phyloP scores from a whole-genome alignment of 2,888 invertebrate genomes.

The Laspeyria flexula region DNA sequence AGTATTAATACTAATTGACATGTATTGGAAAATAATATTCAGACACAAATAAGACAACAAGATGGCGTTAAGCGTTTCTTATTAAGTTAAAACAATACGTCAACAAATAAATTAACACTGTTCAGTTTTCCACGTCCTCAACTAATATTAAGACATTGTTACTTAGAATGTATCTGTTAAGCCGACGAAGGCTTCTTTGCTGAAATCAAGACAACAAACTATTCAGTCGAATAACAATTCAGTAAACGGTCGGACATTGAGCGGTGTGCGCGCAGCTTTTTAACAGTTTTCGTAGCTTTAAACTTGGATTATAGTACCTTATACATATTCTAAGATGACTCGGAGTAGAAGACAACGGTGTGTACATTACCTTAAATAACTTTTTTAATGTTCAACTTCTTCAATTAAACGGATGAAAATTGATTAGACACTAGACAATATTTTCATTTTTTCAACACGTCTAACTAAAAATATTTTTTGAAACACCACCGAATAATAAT shows the following conservation, averaged over 20 bases:
- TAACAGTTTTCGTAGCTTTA: constrained; percentile 19
- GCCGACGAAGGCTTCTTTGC: constrained; percentile 48
- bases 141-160: constrained; percentile 39
- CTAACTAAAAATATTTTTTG: too few species aligned
- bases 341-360: constrained; percentile 25
- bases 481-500: too few species aligned
- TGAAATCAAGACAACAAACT: constrained; percentile 43
- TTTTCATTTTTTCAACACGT: too few species aligned
- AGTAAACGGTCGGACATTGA: constrained; percentile 53
- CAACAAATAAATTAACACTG: constrained; percentile 26
- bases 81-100: constrained; percentile 20
- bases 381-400: neutral
- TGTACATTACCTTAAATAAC: constrained; percentile 11
- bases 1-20: constrained; percentile 19
- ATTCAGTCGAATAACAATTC: constrained; percentile 48
- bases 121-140: constrained; percentile 30
- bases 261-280: constrained; percentile 48
- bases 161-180: constrained; percentile 50
- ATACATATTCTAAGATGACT: constrained; percentile 11
- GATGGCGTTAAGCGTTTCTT: constrained; percentile 20
- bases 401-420: too few species aligned
- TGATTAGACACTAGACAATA: too few species aligned
- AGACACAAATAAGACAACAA: constrained; percentile 20
- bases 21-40: constrained; percentile 10
- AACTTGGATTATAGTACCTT: neutral